These are phyloP conservation scores for Ophiothrix spiculata DNA, from an alignment of 35 echinoderm and acorn worm species.

Conservation along the genomic window DNA sequence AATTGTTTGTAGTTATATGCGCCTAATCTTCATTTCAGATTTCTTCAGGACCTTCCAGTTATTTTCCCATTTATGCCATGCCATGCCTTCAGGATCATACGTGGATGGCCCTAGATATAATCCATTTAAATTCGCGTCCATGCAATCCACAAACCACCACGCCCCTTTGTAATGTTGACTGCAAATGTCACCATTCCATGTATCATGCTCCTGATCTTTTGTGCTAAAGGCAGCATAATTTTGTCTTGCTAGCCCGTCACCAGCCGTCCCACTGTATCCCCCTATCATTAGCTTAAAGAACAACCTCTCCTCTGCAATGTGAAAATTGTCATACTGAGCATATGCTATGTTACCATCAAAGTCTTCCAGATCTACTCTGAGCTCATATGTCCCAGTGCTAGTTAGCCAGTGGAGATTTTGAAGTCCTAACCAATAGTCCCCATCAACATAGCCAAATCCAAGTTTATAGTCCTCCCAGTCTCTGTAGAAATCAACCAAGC, in stretches of 20 bases:
- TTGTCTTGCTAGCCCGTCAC: neutral
- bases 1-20: too few relatives aligned
- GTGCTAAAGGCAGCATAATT: neutral
- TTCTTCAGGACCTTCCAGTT: neutral
- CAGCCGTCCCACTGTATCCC: neutral
- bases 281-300: neutral
- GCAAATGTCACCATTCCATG: neutral
- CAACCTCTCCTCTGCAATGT: neutral
- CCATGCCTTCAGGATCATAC: neutral
- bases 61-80: neutral
- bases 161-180: neutral
- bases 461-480: neutral
- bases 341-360: neutral
- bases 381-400: neutral
- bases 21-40: neutral
- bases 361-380: neutral
- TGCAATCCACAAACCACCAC: neutral
- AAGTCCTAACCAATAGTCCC: neutral
- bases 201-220: neutral
- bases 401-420: neutral
- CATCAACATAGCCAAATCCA: neutral
- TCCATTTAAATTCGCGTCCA: neutral
- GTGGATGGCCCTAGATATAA: neutral
- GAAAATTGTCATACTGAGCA: neutral
- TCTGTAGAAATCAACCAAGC: neutral